A percentile compares a stretch with the other conserved stretches of the same genome.
phyloP scores from a whole-genome alignment of 2,113 vertebrate species.

The Cynopterus brachyotis region DNA sequence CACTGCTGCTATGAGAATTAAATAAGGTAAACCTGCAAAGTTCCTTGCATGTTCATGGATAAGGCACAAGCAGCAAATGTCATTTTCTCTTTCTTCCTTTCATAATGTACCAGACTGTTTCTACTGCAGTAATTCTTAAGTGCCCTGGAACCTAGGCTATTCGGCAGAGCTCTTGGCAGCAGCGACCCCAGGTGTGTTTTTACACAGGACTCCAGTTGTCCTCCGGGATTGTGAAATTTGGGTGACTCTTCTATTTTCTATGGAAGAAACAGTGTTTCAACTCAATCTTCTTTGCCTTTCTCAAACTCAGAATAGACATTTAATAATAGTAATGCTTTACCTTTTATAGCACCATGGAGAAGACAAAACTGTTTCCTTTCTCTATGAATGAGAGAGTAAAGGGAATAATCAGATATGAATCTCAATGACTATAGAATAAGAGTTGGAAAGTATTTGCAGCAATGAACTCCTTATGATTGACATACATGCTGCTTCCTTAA shows the following conservation, averaged over 20 bases:
- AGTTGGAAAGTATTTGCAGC: background rate
- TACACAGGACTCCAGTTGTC: background rate
- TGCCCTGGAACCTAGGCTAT: background rate
- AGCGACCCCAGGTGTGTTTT: background rate
- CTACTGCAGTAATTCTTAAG: background rate
- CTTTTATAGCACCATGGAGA: background rate
- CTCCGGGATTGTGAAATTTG: background rate
- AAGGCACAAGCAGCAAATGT: background rate
- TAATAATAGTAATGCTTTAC: background rate
- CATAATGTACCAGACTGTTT: background rate
- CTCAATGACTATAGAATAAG: background rate
- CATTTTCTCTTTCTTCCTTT: background rate
- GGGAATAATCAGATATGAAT: slow-evolving; percentile 28
- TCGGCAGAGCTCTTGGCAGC: background rate
- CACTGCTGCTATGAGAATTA: background rate
- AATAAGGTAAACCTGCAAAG: background rate
- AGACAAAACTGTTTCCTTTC: slow-evolving; percentile 22
- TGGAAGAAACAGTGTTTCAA: background rate
- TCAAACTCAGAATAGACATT: background rate
- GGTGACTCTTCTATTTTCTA: background rate
- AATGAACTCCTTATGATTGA: background rate
- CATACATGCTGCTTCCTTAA: background rate
- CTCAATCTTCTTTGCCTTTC: background rate
- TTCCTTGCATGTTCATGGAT: background rate
- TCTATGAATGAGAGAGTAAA: background rate